phyloP scores from a whole-genome alignment of 2,113 vertebrate species.

The Grallaria varia region DNA sequence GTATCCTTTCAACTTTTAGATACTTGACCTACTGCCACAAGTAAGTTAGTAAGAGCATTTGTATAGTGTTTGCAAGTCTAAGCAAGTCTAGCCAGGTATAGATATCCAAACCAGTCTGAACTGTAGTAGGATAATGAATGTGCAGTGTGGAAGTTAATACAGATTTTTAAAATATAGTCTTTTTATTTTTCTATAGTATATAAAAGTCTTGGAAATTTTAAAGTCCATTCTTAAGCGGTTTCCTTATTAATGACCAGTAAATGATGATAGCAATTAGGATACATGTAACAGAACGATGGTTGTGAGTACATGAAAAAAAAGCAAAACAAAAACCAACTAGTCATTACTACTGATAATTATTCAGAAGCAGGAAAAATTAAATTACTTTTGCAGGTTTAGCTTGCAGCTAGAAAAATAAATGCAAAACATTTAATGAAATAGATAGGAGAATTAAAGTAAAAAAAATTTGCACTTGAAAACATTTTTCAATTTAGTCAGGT shows the following conservation, averaged over 20 bases:
- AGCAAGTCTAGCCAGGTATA: neutral
- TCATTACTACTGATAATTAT: neutral
- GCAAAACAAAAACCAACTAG: neutral
- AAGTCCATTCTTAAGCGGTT: neutral
- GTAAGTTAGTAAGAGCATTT: neutral
- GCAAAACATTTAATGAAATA: neutral
- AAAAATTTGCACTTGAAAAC: neutral
- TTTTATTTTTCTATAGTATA: neutral
- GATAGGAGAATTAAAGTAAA: neutral
- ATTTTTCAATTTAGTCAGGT: neutral
- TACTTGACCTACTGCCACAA: neutral
- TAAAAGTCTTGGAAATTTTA: neutral
- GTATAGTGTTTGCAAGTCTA: neutral
- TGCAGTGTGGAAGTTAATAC: neutral
- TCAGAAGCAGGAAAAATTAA: neutral
- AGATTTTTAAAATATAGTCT: neutral
- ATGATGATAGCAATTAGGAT: neutral
- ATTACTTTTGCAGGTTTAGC: neutral
- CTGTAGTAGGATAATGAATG: neutral
- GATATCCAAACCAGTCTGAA: neutral
- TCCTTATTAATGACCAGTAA: neutral
- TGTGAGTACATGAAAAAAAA: neutral
- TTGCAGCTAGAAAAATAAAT: neutral
- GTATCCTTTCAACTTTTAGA: neutral
- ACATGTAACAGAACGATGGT: neutral